These are phyloP conservation scores for Dasysyrphus tricinctus DNA, from an alignment of 2,888 invertebrate species.

Conservation along the genomic window DNA sequence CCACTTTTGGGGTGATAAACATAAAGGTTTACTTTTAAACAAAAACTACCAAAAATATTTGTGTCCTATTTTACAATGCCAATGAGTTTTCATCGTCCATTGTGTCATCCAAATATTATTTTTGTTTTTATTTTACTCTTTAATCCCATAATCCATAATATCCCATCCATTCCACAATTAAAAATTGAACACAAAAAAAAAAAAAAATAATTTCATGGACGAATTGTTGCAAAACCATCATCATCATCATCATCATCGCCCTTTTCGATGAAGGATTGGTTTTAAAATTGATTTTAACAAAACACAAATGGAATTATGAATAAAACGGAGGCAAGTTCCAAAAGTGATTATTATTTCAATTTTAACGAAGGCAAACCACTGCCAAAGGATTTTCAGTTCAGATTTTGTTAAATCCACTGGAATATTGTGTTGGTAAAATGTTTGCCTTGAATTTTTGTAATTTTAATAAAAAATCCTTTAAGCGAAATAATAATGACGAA, in stretches of 20 bases:
- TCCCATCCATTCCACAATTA: background rate
- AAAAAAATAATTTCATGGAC: background rate
- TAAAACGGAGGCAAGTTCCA: constrained; percentile 10
- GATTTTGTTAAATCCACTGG: constrained; percentile 30
- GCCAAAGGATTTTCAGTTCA: constrained; percentile 10
- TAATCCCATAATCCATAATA: constrained; percentile 12
- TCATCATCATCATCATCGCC: background rate
- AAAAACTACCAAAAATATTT: background rate
- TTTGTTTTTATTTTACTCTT: too few species aligned
- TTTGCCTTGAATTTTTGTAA: background rate
- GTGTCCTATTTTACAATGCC: background rate
- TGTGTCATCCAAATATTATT: background rate
- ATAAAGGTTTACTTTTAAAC: too few species aligned
- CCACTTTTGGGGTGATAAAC: too few species aligned
- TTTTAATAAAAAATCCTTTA: constrained; percentile 34
- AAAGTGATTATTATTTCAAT: constrained; percentile 59
- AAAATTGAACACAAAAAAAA: background rate
- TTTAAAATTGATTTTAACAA: constrained; percentile 30
- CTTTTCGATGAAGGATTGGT: constrained; percentile 13
- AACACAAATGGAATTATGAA: constrained; percentile 39
- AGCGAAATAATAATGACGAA: constrained; percentile 37
- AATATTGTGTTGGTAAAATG: constrained; percentile 16
- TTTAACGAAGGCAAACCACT: constrained; percentile 21
- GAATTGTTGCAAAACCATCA: constrained; percentile 16
- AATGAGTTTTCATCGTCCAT: background rate